phyloP scores from a whole-genome alignment of 2,113 vertebrate genomes.

The Microcebus jonahi region DNA sequence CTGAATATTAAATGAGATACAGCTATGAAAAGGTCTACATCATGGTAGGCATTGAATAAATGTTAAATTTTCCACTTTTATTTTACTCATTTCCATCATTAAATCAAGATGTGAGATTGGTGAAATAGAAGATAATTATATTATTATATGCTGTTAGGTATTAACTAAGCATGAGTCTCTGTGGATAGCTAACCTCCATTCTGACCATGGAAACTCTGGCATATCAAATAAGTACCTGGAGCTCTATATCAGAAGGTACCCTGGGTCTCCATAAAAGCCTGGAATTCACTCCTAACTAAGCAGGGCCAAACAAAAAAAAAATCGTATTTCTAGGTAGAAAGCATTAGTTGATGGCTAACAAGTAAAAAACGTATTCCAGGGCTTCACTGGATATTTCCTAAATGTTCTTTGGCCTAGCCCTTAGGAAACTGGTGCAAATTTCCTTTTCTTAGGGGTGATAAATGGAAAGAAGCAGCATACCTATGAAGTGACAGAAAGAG shows the following conservation, averaged over 20 bases:
- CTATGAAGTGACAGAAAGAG: neutral
- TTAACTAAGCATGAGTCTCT: neutral
- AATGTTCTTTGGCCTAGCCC: neutral
- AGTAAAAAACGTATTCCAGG: neutral
- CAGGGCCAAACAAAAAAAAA: neutral
- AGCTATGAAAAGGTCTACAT: neutral
- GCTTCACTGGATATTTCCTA: neutral
- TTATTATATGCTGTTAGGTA: neutral
- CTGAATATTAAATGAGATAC: neutral
- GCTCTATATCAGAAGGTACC: neutral
- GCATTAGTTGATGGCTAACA: neutral
- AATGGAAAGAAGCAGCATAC: neutral
- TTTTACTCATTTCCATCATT: neutral
- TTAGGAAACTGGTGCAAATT: neutral
- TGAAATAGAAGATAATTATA: neutral
- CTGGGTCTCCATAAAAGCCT: neutral
- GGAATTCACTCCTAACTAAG: neutral
- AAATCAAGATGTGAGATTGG: neutral
- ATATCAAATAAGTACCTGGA: neutral
- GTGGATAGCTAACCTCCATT: neutral
- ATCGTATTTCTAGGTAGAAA: neutral
- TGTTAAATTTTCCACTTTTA: neutral
- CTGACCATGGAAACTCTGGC: neutral
- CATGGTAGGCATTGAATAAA: neutral
- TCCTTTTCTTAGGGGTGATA: neutral